Evolutionary conservation across 2,888 invertebrate genomes (phyloP).

Genomic region (Silvanus unidentatus): DNA sequence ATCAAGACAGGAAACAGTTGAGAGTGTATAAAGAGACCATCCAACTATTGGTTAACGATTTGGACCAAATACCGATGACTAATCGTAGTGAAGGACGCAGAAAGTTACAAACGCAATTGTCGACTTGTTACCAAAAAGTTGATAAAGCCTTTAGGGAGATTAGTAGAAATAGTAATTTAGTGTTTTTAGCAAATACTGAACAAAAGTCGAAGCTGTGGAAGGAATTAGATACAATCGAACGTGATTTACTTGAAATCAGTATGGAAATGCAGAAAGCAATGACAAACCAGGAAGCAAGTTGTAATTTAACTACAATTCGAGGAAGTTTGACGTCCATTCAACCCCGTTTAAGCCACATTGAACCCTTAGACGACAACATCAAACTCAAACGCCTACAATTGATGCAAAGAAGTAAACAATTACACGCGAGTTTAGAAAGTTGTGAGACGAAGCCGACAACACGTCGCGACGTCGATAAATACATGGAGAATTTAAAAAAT

Average conservation of each 20-base stretch:
- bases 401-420: constrained; percentile 12
- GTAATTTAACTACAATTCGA: constrained; percentile 1
- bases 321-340: constrained; percentile 18
- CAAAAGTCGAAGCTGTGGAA: constrained; percentile 17
- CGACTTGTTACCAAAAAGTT: constrained; percentile 18
- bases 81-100: constrained; percentile 21
- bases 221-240: constrained; percentile 23
- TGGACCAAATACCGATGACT: constrained; percentile 24
- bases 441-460: too few species aligned
- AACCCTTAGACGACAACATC: constrained; percentile 18
- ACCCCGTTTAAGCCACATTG: constrained; percentile 16
- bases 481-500: too few species aligned
- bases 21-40: constrained; percentile 22
- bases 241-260: constrained; percentile 19
- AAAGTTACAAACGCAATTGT: constrained; percentile 18
- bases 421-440: too few species aligned
- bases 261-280: constrained; percentile 11
- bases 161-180: constrained; percentile 18
- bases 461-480: too few species aligned
- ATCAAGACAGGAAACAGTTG: constrained; percentile 23
- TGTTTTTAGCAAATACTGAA: constrained; percentile 15
- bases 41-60: constrained; percentile 22
- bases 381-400: constrained; percentile 16
- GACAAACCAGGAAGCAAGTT: neutral
- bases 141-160: constrained; percentile 20